A percentile compares a stretch with the other conserved stretches of the same genome.
Evolutionary conservation across 2,113 vertebrate species (phyloP).

Genomic region (Petaurus breviceps): DNA sequence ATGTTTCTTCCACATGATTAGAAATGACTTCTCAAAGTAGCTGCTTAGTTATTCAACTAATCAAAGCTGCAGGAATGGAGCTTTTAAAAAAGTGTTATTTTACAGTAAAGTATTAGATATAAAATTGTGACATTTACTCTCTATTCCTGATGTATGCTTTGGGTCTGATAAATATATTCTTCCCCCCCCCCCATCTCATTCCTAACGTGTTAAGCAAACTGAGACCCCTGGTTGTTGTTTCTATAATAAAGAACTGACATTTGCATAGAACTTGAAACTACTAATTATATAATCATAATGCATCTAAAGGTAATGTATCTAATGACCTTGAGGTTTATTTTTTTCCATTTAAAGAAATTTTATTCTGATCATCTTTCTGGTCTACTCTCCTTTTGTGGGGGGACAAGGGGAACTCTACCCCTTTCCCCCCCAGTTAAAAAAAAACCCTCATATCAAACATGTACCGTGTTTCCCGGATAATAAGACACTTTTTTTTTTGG

Average conservation of each 20-base stretch:
- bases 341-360: background rate
- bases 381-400: too few species aligned
- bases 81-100: background rate
- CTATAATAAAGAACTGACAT: background rate
- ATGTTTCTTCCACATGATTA: too few species aligned
- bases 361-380: background rate
- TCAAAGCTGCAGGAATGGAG: background rate
- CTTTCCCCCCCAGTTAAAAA: too few species aligned
- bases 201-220: background rate
- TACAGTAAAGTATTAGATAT: background rate
- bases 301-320: background rate
- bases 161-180: background rate
- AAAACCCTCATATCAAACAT: too few species aligned
- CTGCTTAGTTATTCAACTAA: background rate
- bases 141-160: background rate
- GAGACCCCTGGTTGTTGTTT: background rate
- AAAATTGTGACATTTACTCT: background rate
- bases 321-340: background rate
- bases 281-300: background rate
- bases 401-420: too few species aligned
- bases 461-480: too few species aligned
- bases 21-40: background rate
- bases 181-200: background rate
- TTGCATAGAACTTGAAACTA: background rate
- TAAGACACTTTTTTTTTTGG: too few species aligned